Evolutionary conservation across 2,888 invertebrate species (phyloP).

Genomic region (Belgica antarctica): DNA sequence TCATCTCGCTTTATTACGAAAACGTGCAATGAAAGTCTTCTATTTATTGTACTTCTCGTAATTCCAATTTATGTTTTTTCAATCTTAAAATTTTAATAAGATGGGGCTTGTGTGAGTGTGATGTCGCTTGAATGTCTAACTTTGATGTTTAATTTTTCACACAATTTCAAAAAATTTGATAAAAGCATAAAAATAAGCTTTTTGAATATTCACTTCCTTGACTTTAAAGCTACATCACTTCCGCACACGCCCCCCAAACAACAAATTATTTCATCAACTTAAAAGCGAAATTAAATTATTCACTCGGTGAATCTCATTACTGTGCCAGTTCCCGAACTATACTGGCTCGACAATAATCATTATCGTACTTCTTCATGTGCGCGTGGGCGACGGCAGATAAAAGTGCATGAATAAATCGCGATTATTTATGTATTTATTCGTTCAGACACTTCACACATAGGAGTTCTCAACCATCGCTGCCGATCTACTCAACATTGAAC

Average conservation of each 20-base stretch:
- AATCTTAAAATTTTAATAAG: not conserved
- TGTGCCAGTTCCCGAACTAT: not conserved
- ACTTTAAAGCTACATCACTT: no score
- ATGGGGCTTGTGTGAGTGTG: no score
- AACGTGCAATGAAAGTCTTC: constrained; percentile 15
- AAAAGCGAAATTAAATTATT: not conserved
- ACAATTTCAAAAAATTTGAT: not conserved
- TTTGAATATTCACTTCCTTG: no score
- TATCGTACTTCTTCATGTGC: not conserved
- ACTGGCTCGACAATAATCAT: not conserved
- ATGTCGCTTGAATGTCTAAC: no score
- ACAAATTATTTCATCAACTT: not conserved
- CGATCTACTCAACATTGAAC: no score
- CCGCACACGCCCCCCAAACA: no score
- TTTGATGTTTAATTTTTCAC: no score
- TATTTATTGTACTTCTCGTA: no score
- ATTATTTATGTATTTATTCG: not conserved
- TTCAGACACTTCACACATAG: no score
- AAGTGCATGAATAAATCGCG: constrained; percentile 4
- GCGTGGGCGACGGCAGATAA: not conserved
- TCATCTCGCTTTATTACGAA: not conserved
- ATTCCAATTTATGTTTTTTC: no score
- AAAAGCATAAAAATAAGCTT: no score
- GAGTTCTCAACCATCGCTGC: no score
- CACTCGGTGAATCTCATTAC: not conserved